Base-by-base conservation (phyloP, 2,113 vertebrate genomes). In the Cavia aperea region DNA sequence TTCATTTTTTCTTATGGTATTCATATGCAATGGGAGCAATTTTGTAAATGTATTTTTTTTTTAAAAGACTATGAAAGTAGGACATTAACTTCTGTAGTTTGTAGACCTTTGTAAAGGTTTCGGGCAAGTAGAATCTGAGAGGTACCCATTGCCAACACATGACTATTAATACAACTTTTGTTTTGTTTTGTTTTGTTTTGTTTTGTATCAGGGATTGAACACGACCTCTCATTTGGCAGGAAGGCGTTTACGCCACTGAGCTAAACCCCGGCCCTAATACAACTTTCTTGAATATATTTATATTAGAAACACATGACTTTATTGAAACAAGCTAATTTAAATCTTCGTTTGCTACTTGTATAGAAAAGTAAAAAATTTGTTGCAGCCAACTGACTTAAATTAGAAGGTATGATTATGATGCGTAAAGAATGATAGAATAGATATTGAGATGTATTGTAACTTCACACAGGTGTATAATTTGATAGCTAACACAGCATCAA, bases 21-120 rank as follows among this genome's bases (percentile, higher is more conserved):
- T 63, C 75, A 63, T 83, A 90, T 21, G n/a, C 89, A 94, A 96
- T 86, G n/a, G 56, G 92, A 96, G 81, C 58, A 82, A 89, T 95
- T 94, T 94, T 92, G 54, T 90, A 94, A 94, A 93, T 94, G 46
- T 87, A 68, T 90, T 84, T 92, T 89, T 90, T 24, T 81, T 65
- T 86, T 95, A 88, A 96, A 33, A 26, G 26, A 89, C 19, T 51
- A 36, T 73, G 70, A 90, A 93, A 94, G 60, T 24, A 92, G 60
- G n/a, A 84, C 90, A 93, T 92, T 81, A 75, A 68, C 16, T 92
- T 87, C 23, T 89, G 31, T 75, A 83, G 88, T 94, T 88, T 68
- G 54, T 86, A 83, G 46, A 92, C 12, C 90, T 6, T n/a, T 93
- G 29, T 84, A 33, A 92, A 93, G 23, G 31, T 23, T 79, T 85